Evolutionary conservation across 2,797 vertebrate genomes (phyloP).

Genomic region (Eulemur mongoz): DNA sequence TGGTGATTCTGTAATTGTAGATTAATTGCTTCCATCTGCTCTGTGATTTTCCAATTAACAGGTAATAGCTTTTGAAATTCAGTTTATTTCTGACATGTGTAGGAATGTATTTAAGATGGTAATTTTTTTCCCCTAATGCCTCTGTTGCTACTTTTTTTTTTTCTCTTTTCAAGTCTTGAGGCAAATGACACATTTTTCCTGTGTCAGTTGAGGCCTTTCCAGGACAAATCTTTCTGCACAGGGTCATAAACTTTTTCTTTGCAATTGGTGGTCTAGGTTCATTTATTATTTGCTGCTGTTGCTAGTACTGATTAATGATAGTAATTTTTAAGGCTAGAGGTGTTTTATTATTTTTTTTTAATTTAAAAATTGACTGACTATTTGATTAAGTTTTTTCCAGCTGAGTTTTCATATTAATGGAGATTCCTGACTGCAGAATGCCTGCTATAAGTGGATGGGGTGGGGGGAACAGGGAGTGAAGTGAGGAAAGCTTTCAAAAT

Average conservation of each 20-base stretch:
- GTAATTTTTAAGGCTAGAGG: slow-evolving; percentile 77
- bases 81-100: slow-evolving; percentile 81
- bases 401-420: slow-evolving; percentile 66
- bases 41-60: slow-evolving; percentile 84
- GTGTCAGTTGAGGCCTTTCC: background rate
- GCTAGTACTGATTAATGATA: slow-evolving; percentile 80
- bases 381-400: slow-evolving; percentile 76
- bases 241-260: slow-evolving; percentile 70
- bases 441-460: background rate
- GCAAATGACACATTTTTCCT: slow-evolving; percentile 21
- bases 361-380: slow-evolving; percentile 76
- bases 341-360: slow-evolving; percentile 79
- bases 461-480: background rate
- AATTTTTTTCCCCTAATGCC: slow-evolving; percentile 62
- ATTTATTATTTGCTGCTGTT: slow-evolving; percentile 77
- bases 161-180: background rate
- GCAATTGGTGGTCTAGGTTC: slow-evolving; percentile 42
- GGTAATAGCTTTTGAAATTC: slow-evolving; percentile 82
- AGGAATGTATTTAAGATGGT: slow-evolving; percentile 65
- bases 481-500: background rate
- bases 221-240: slow-evolving; percentile 55
- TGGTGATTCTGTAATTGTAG: slow-evolving; percentile 84
- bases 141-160: background rate
- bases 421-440: slow-evolving; percentile 50
- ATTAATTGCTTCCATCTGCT: slow-evolving; percentile 87